Conservation (phyloP, 2,888 invertebrate genomes). For the Drosophila neonasuta region DNA sequence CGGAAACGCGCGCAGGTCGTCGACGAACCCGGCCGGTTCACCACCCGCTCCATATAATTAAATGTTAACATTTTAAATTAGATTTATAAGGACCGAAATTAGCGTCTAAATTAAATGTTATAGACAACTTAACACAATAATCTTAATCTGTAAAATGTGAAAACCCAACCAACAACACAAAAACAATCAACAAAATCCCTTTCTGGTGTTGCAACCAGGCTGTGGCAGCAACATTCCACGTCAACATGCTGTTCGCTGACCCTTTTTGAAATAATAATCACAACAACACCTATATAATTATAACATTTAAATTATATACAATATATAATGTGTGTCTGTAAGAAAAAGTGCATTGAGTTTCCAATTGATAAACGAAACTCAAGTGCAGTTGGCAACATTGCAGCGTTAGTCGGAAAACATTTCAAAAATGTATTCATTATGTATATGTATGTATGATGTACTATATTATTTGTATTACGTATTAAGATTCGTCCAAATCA, state of each 20-base stretch:
- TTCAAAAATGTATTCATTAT: slow-evolving; percentile 36
- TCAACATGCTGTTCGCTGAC: slow-evolving; percentile 32
- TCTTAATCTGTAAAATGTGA: slow-evolving; percentile 12
- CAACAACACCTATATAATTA: slow-evolving; percentile 11
- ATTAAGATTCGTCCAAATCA: slow-evolving; percentile 23
- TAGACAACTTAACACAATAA: slow-evolving; percentile 18
- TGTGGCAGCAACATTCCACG: slow-evolving; percentile 33
- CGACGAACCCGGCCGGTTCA: no score
- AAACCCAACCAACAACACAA: slow-evolving; percentile 2
- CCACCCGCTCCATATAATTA: no score
- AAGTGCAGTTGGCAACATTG: slow-evolving; percentile 9
- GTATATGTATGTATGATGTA: slow-evolving; percentile 16
- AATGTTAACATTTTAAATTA: slow-evolving; percentile 74
- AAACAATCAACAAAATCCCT: slow-evolving; percentile 22
- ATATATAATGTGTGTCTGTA: slow-evolving; percentile 20
- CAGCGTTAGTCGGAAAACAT: slow-evolving; percentile 22
- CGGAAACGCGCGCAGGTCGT: no score
- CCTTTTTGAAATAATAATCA: slow-evolving; percentile 1
- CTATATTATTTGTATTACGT: slow-evolving; percentile 17
- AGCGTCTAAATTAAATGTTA: slow-evolving; percentile 70
- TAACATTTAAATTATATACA: slow-evolving; percentile 15
- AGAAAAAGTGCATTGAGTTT: slow-evolving; percentile 26
- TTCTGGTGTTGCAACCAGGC: slow-evolving; percentile 12
- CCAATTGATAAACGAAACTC: slow-evolving; percentile 37
- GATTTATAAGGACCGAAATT: slow-evolving; percentile 60